Evolutionary conservation across 2,888 invertebrate species (phyloP), one percentile per base, ranked within the genome.

Genomic region (Dendrolimus pini): DNA sequence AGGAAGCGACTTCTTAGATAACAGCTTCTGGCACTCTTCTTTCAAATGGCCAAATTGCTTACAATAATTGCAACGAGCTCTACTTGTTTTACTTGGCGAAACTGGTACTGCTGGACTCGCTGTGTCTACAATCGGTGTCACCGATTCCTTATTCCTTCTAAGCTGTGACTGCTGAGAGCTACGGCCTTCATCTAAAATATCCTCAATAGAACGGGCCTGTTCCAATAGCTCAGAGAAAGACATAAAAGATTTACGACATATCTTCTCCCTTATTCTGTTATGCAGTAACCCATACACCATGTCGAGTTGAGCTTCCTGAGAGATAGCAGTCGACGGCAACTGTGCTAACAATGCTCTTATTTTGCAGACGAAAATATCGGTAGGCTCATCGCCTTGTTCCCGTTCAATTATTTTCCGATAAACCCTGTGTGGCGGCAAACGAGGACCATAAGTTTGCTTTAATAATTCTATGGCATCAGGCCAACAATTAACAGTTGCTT

Each of bases 231-330:
- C 60, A 1, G 52, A 57, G 13, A 65, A 59, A 1, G 60, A 56
- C 2, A 9, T 13, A 18, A 65, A 54, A 7, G 30, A 9, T 3
- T 30, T 54, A 7, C 65, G 59, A 1, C 60, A 41, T 7, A 66
- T 55, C 41, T 60, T 59, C 47, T 67, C 58, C 7, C 64, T 57
- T 14, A 65, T 62, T 7, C 64, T 57, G 1, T 58, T 54, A 58
- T 65, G 59, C 7, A 66, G 55, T 1, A 68, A 57, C 1, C 68
- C 64, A 42, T 66, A 68, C 0, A 59, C 54, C 59, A 68, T 63
- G 47, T 68, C 68, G 2, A 64, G 42, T 41, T 63, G 57, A 3
- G 60, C 59, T 1, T 10, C 18, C 12, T 58, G 57, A 1, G 55
- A n/a, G 0, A 61, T 47, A 7, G 41, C 12, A 53, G 57, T 53